A percentile compares a stretch with the other conserved stretches of the same genome.
Conservation (phyloP, 2,797 vertebrate genomes). For the Eulemur coronatus region DNA sequence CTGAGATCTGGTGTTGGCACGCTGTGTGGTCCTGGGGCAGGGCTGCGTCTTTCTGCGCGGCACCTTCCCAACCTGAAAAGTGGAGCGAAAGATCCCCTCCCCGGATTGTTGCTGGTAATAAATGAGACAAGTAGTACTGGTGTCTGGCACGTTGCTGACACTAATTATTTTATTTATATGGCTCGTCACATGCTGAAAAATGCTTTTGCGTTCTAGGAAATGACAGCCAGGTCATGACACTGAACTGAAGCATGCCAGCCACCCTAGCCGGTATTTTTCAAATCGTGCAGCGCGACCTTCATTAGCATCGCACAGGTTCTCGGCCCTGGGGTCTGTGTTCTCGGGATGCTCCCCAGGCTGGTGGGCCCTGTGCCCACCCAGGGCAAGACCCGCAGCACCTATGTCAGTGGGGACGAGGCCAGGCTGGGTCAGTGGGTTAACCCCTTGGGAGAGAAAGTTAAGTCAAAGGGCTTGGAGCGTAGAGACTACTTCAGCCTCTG, state of each 20-base stretch:
- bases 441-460: background rate
- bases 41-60: background rate
- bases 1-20: background rate
- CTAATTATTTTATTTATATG: rapidly evolving
- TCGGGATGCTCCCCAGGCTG: too few relatives aligned
- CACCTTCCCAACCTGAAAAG: background rate
- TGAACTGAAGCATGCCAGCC: background rate
- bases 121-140: rapidly evolving
- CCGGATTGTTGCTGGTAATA: rapidly evolving
- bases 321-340: background rate
- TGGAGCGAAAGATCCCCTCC: rapidly evolving
- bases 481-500: rapidly evolving
- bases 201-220: background rate
- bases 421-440: background rate
- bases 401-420: background rate
- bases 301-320: rapidly evolving
- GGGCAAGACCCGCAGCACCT: background rate
- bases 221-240: rapidly evolving
- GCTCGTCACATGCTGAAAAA: background rate
- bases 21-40: background rate
- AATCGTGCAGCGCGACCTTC: rapidly evolving
- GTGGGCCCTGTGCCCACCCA: background rate
- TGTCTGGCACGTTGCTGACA: background rate
- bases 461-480: background rate
- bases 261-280: background rate